These are phyloP conservation scores for Motacilla alba DNA, from an alignment of 2,113 vertebrate species.

Conservation along the genomic window DNA sequence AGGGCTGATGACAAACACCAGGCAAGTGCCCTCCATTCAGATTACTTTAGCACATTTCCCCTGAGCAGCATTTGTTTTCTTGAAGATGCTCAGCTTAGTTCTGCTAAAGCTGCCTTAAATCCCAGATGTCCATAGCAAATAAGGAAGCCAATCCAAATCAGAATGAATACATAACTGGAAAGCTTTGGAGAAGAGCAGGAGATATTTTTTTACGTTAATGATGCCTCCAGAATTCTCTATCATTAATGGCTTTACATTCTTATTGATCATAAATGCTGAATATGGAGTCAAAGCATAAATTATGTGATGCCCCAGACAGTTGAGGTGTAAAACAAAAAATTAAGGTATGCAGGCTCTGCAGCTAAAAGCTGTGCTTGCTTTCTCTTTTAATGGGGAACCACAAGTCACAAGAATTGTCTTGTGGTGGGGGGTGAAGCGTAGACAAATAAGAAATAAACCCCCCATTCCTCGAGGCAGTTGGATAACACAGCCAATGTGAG, in stretches of 20 bases:
- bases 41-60: background rate
- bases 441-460: background rate
- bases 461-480: background rate
- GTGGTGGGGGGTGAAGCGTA: accelerated
- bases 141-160: background rate
- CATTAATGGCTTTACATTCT: background rate
- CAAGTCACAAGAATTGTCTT: background rate
- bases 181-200: background rate
- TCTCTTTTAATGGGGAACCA: background rate
- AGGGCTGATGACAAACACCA: background rate
- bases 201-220: background rate
- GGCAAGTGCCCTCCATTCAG: background rate
- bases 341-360: background rate
- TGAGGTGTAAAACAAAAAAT: background rate
- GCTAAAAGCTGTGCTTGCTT: background rate
- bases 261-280: background rate
- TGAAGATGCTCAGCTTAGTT: background rate
- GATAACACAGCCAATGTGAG: background rate
- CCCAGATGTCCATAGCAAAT: background rate
- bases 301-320: background rate
- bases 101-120: background rate
- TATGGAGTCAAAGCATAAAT: background rate
- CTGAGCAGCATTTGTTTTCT: background rate
- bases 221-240: background rate
- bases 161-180: background rate